Base-by-base conservation (phyloP, 1,140 invertebrate species). In the Coptotermes formosanus region DNA sequence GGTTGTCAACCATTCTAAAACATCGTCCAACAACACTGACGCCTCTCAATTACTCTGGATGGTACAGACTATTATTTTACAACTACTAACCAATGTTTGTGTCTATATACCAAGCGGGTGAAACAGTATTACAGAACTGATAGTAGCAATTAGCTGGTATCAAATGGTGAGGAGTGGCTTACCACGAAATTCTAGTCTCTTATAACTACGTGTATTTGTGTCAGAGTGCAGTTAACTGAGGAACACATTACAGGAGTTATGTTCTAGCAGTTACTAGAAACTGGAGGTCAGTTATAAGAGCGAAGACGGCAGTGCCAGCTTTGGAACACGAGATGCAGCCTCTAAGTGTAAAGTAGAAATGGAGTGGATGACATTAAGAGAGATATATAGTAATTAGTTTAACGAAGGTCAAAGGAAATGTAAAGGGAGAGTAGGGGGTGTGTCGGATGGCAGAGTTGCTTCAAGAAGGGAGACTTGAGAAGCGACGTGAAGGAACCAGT, bases 351-450 rank as follows among this genome's bases (percentile, higher is more conserved):
- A 55, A 55, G 52, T 55, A 55, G 52, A 55, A 55, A 55, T 14
- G 25, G 64, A 75, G 64, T 75, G n/a, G 64, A 75, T 30, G 64
- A 30, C 64, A 75, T 75, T 75, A 75, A 75, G 64, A 75, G 64
- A 75, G 64, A 75, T 75, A 75, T 75, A 75, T 75, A 75, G 64
- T 75, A 75, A 75, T 75, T 75, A 75, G 64, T 75, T 75, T 75
- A 75, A 25, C 64, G 64, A 75, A 75, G 64, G 64, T 75, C 64
- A 75, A 75, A 75, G 64, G 25, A 75, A 75, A 25, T 30, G 64
- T 30, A 30, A 75, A 75, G 64, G 64, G 2, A 75, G n/a, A n/a
- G 25, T 3, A 30, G 64, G n/a, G 64, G n/a, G 25, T 8, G 64
- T 75, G 7, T 75, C n/a, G 64, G 64, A n/a, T 30, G 64, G 7